A percentile compares a stretch with the other conserved stretches of the same genome.
These are phyloP conservation scores for Nesogale talazaci DNA, from an alignment of 2,113 vertebrate genomes.

Conservation along the genomic window DNA sequence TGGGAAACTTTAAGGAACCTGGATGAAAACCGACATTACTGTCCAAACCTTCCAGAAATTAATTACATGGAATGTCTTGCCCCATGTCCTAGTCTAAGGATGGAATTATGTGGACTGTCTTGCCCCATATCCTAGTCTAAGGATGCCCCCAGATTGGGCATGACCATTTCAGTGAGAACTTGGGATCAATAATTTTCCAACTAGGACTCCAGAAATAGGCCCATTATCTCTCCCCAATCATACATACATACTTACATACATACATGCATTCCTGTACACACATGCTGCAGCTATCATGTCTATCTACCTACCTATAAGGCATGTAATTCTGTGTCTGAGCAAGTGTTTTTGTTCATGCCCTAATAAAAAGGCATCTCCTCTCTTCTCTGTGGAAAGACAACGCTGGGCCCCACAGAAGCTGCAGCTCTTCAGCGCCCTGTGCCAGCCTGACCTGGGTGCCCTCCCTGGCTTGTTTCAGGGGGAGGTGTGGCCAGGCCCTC, in stretches of 20 bases:
- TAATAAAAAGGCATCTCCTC: not conserved
- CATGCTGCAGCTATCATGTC: not conserved
- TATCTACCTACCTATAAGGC: not conserved
- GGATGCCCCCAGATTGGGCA: too few species aligned
- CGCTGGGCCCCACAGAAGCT: accelerated
- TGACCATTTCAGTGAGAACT: not conserved
- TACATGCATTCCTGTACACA: too few species aligned
- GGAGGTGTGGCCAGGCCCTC: accelerated
- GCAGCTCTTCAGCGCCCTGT: not conserved
- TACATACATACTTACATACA: too few species aligned
- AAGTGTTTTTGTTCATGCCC: not conserved
- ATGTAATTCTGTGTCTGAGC: not conserved
- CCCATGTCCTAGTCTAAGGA: not conserved
- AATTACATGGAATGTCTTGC: not conserved
- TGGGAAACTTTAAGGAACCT: too few species aligned
- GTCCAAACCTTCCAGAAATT: not conserved
- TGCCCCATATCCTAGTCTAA: not conserved
- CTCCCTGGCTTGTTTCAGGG: accelerated
- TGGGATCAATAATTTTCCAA: not conserved
- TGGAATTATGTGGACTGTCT: not conserved
- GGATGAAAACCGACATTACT: too few species aligned
- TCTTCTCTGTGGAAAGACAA: not conserved
- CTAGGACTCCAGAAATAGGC: not conserved
- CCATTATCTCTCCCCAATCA: not conserved
- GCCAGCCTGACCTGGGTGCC: accelerated